phyloP scores from a whole-genome alignment of 2,797 vertebrate species.

The Enoplosus armatus region DNA sequence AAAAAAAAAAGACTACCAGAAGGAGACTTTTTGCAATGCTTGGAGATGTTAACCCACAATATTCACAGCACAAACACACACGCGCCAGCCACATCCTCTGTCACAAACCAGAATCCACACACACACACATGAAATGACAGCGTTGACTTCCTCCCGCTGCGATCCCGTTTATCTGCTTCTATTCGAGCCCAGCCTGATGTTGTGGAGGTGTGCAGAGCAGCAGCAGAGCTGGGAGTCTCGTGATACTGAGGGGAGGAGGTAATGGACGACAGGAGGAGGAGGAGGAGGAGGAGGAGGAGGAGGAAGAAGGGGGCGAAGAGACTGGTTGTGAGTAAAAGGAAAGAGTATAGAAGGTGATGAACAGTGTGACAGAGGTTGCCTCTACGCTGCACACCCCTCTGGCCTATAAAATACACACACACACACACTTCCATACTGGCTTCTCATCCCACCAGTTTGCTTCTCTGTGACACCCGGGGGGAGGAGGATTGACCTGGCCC shows the following conservation, averaged over 20 bases:
- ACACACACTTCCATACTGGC: slow-evolving; percentile 31
- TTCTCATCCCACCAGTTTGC: slow-evolving; percentile 58
- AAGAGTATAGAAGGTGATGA: slow-evolving; percentile 20
- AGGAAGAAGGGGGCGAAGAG: background rate
- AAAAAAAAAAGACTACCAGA: slow-evolving; percentile 12
- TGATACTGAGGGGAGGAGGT: slow-evolving; percentile 25
- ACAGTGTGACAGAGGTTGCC: slow-evolving; percentile 29
- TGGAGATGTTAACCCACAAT: slow-evolving; percentile 41
- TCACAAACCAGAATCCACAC: slow-evolving; percentile 47
- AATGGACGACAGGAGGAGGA: background rate
- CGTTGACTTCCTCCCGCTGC: slow-evolving; percentile 53
- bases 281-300: background rate
- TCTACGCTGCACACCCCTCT: slow-evolving; percentile 11
- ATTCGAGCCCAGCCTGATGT: slow-evolving; percentile 35
- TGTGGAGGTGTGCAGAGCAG: slow-evolving; percentile 34
- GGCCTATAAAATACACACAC: slow-evolving; percentile 22
- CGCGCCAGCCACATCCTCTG: slow-evolving; percentile 52
- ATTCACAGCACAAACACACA: slow-evolving; percentile 61
- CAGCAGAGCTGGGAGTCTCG: slow-evolving; percentile 38
- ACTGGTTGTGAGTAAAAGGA: slow-evolving; percentile 14
- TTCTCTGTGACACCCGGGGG: slow-evolving; percentile 55
- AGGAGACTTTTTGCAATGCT: slow-evolving; percentile 26
- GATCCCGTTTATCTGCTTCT: slow-evolving; percentile 48
- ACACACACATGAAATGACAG: slow-evolving; percentile 34
- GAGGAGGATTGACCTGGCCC: slow-evolving; percentile 72